Conservation (phyloP, 2,797 vertebrate species). For the Hydrolagus colliei region DNA sequence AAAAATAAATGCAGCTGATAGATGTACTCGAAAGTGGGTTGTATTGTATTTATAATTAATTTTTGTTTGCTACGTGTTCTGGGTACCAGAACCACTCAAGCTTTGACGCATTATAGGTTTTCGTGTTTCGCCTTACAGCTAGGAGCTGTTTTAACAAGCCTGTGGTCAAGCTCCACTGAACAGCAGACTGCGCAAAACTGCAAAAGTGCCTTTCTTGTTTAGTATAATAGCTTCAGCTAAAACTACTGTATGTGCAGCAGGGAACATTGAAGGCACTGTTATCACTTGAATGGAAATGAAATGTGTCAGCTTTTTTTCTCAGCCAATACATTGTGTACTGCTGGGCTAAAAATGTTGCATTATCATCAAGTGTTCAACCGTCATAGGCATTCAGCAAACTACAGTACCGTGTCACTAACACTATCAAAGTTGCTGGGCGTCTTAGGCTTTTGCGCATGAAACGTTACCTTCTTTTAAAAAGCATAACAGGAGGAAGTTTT, state of each 20-base stretch:
- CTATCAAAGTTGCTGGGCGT: background rate
- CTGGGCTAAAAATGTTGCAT: background rate
- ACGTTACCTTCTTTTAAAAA: no score
- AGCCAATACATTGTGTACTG: background rate
- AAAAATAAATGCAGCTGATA: conserved; percentile 4
- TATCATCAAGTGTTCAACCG: background rate
- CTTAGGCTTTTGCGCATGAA: background rate
- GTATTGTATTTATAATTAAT: background rate
- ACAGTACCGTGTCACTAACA: background rate
- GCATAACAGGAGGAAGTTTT: no score
- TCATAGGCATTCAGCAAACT: background rate
- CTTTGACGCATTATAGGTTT: conserved; percentile 4
- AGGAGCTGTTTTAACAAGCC: background rate
- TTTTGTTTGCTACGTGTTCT: conserved; percentile 9
- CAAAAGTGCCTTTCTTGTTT: background rate
- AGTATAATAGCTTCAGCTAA: background rate
- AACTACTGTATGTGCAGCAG: background rate
- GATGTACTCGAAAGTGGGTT: background rate
- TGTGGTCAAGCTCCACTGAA: background rate
- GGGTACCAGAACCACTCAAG: background rate
- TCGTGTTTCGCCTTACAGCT: background rate
- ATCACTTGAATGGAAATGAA: background rate
- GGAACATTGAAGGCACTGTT: background rate
- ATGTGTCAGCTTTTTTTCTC: background rate
- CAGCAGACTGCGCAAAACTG: background rate